A percentile compares a stretch with the other conserved stretches of the same genome.
phyloP scores from a whole-genome alignment of 2,113 vertebrate genomes.

The Protomyctophum bolini region DNA sequence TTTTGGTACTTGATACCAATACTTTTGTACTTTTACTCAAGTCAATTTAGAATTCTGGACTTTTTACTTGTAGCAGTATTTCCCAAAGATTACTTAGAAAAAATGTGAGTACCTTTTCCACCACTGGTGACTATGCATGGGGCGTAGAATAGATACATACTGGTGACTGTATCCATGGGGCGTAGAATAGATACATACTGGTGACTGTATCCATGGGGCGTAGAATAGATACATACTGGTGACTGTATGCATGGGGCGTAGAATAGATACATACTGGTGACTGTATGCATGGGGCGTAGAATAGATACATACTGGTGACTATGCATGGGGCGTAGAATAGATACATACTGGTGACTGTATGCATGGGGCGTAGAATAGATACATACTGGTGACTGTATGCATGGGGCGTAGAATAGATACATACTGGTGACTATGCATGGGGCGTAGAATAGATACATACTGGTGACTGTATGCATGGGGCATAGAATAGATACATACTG shows the following conservation, averaged over 20 bases:
- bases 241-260: too few relatives aligned
- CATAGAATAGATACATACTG: conserved; percentile 70
- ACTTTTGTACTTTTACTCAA: too few relatives aligned
- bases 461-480: too few relatives aligned
- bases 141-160: conserved; percentile 70
- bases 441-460: conserved; percentile 70
- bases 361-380: neutral
- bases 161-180: too few relatives aligned
- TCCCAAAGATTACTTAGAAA: too few relatives aligned
- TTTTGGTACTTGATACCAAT: too few relatives aligned
- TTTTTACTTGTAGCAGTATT: too few relatives aligned
- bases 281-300: too few relatives aligned
- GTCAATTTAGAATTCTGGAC: too few relatives aligned
- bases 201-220: too few relatives aligned
- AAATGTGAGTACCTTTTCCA: too few relatives aligned
- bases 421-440: conserved; percentile 66
- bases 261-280: conserved; percentile 67
- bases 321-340: neutral
- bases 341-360: conserved; percentile 66
- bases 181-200: conserved; percentile 70
- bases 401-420: neutral
- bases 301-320: conserved; percentile 67
- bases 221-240: conserved; percentile 69
- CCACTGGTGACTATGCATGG: too few relatives aligned
- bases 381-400: conserved; percentile 65